Evolutionary conservation across 2,888 invertebrate genomes (phyloP).

Genomic region (Oligia strigilis): DNA sequence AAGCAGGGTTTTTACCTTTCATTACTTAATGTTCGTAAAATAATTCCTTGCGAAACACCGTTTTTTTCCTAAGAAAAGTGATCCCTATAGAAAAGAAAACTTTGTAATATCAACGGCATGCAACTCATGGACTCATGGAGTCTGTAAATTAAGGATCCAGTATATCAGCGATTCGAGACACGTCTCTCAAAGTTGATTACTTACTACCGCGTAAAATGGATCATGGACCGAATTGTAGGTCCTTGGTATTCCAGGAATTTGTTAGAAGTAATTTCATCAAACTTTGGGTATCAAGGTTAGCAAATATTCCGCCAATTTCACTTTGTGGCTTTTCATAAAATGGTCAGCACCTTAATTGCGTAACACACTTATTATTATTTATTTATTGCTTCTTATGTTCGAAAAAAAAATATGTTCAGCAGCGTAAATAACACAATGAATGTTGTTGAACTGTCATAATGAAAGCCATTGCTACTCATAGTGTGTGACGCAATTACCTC

Average conservation of each 20-base stretch:
- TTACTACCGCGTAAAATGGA: conserved; percentile 27
- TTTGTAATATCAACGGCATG: neutral
- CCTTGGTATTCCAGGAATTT: conserved; percentile 19
- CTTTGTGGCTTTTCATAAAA: neutral
- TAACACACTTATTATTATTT: neutral
- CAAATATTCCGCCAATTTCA: neutral
- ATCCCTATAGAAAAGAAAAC: neutral
- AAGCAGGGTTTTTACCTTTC: neutral
- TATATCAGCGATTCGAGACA: conserved; percentile 33
- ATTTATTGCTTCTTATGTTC: neutral
- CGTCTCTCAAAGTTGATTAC: conserved; percentile 43
- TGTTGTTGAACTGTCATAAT: neutral
- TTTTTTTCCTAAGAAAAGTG: neutral
- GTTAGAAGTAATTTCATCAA: conserved; percentile 38
- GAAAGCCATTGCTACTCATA: neutral
- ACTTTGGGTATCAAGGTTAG: neutral
- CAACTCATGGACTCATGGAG: too few relatives aligned
- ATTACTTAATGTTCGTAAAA: neutral
- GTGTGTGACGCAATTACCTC: neutral
- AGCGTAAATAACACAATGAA: neutral
- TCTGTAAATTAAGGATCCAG: too few relatives aligned
- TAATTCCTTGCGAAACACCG: neutral
- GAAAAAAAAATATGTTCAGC: neutral
- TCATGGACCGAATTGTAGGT: conserved; percentile 1
- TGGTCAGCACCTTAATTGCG: neutral